phyloP scores from a whole-genome alignment of 92 coral and sea anemone genomes.

The Actinernus sp. region DNA sequence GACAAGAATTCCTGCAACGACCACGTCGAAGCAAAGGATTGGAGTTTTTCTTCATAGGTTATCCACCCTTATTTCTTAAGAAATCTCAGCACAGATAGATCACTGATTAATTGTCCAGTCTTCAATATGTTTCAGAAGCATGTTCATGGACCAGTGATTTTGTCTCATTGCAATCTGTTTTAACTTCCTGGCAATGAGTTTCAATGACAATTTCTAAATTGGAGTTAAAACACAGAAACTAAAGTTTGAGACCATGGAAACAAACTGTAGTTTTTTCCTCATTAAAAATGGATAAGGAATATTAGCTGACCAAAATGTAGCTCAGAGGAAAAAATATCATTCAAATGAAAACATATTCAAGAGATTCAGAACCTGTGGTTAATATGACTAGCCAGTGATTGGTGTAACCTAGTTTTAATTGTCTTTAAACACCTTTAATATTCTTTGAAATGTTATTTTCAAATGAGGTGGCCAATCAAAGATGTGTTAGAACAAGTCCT shows the following conservation, averaged over 20 bases:
- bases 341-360: background rate
- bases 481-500: too few species aligned
- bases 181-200: background rate
- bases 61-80: background rate
- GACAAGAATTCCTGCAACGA: conserved; percentile 74
- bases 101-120: too few species aligned
- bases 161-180: too few species aligned
- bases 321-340: too few species aligned
- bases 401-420: background rate
- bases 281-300: conserved; percentile 57
- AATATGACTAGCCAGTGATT: background rate
- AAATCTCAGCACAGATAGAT: too few species aligned
- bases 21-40: conserved; percentile 40
- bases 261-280: conserved; percentile 33
- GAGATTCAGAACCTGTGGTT: background rate
- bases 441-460: background rate
- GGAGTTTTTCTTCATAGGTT: conserved; percentile 74
- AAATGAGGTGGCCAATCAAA: too few species aligned
- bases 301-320: too few species aligned
- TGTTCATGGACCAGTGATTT: too few species aligned
- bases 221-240: conserved; percentile 6
- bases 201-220: conserved; percentile 2
- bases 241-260: conserved; percentile 88
- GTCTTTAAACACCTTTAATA: conserved; percentile 2
- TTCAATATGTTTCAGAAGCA: too few species aligned